These are phyloP conservation scores for Tortrix viridana DNA, from an alignment of 2,888 invertebrate genomes.

Conservation along the genomic window DNA sequence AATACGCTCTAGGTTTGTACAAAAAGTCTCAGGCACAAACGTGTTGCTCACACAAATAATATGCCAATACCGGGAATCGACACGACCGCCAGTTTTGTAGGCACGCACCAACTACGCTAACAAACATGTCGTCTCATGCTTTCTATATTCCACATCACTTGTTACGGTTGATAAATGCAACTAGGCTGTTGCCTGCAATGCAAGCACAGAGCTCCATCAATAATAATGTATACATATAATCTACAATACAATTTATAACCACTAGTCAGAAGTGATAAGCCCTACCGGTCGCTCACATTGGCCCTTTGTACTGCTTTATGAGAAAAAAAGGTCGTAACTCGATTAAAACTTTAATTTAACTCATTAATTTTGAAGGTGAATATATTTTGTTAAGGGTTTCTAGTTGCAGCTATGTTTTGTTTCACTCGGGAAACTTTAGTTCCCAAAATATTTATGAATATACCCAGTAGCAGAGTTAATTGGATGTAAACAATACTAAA, in stretches of 20 bases:
- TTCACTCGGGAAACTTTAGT: not conserved
- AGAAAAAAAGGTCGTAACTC: too few species aligned
- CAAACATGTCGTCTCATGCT: too few species aligned
- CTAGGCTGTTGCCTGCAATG: not conserved
- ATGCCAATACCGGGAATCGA: too few species aligned
- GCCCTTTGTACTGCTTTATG: conserved; percentile 56
- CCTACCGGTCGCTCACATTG: conserved; percentile 69
- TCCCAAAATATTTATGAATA: conserved; percentile 21
- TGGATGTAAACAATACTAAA: conserved; percentile 22
- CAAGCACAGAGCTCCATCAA: not conserved
- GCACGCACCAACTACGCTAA: too few species aligned
- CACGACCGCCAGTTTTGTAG: too few species aligned
- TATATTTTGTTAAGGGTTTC: too few species aligned
- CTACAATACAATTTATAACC: conserved; percentile 60
- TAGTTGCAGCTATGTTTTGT: not conserved
- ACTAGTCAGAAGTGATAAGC: conserved; percentile 75
- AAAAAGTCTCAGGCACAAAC: too few species aligned
- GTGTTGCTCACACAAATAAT: not conserved
- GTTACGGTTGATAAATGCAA: too few species aligned
- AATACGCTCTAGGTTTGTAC: too few species aligned
- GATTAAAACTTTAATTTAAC: too few species aligned
- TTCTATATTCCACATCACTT: too few species aligned
- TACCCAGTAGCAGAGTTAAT: conserved; percentile 14
- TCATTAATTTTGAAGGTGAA: too few species aligned
- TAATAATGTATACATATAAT: conserved; percentile 41